Percentiles rank a stretch among this genome's conserved stretches.
These are phyloP conservation scores for Merops nubicus DNA, from an alignment of 2,113 vertebrate genomes.

Conservation along the genomic window DNA sequence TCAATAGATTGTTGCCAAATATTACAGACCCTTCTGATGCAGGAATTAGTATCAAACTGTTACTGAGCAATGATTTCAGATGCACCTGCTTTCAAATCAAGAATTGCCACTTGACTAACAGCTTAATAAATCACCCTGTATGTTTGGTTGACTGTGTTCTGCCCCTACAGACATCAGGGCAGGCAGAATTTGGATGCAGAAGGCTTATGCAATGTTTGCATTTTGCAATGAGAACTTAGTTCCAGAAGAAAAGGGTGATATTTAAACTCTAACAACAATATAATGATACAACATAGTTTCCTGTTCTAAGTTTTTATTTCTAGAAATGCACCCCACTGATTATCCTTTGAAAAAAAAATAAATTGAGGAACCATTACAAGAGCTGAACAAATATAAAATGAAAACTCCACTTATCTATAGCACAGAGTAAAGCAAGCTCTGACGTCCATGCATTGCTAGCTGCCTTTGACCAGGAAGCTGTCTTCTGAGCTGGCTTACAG, in stretches of 20 bases:
- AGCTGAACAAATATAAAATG: not conserved
- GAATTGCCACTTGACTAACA: not conserved
- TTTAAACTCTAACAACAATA: not conserved
- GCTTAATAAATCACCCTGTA: not conserved
- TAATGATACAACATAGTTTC: not conserved
- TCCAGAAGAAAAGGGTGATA: not conserved
- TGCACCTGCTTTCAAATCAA: not conserved
- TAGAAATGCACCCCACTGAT: not conserved
- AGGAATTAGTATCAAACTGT: not conserved
- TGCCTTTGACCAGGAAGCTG: not conserved
- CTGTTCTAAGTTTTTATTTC: not conserved
- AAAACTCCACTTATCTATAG: not conserved
- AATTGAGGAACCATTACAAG: not conserved
- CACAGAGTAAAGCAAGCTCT: not conserved
- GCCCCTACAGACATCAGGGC: not conserved
- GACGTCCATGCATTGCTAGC: not conserved
- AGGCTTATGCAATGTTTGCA: not conserved
- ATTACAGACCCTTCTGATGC: not conserved
- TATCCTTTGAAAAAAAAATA: not conserved
- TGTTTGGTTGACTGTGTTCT: not conserved
- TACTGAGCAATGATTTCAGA: not conserved
- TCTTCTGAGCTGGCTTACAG: not conserved
- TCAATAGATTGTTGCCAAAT: not conserved
- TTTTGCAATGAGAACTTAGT: not conserved
- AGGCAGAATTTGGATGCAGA: not conserved